Evolutionary conservation across 1,140 invertebrate species (phyloP), one percentile per base, ranked within the genome.

Genomic region (Dendroctonus valens): DNA sequence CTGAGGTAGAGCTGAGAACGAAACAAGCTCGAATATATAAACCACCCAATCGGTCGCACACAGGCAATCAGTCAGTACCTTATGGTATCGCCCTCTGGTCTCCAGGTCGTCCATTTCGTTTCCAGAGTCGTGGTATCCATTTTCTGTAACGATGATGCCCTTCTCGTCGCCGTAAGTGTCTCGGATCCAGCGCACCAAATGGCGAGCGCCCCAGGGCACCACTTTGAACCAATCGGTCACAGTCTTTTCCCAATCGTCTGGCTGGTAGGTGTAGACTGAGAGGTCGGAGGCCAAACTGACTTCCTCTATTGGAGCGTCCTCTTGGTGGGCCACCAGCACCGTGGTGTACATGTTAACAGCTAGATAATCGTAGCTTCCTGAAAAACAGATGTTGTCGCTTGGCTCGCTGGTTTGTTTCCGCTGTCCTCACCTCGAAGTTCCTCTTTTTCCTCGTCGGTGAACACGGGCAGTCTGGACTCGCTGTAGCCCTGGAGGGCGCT

Each of bases 151-250:
- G 6, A 70, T 66, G 11, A 73, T 67, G 38, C 65, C 62, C 41
- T 71, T 69, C 0, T 84, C 81, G 73, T 89, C 85, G 46, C 82
- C 77, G 71, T 89, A 91, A 6, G 81, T 77, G 0, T 78, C 73
- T 50, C 80, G 79, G 6, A 91, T 81, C 82, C 85, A 87, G 50
- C 84, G 84, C n/a, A 91, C 74, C 39, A 83, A n/a, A 42, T 79
- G 75, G 39, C 85, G 76, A 8, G 88, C 76, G 3, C 85, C 83
- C 71, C 78, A 77, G 0, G 86, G 86, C 38, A 86, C 82, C 3
- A 85, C 59, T 46, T 62, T 67, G 44, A 67, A 67, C 65, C 65
- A 67, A 14, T 41, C 42, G 3, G 58, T 49, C n/a, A 62, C 65
- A 15, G 65, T 67, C 42, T 67, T 60, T 61, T 67, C 65, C 59